phyloP scores from a whole-genome alignment of 35 echinoderm and acorn worm species.

The Amphiura filiformis region DNA sequence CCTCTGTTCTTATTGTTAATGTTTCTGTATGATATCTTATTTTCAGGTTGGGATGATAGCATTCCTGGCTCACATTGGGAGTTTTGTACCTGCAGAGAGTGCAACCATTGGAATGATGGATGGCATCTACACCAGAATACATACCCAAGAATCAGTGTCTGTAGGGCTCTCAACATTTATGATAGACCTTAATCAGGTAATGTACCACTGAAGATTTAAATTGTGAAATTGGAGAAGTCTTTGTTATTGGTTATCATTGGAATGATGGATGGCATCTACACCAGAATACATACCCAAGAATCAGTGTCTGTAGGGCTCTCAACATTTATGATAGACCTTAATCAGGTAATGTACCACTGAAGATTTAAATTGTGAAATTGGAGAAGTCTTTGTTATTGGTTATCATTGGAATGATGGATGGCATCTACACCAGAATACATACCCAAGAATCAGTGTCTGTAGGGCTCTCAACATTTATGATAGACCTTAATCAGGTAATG shows the following conservation, averaged over 20 bases:
- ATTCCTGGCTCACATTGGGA: slow-evolving; percentile 94
- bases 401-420: slow-evolving; percentile 55
- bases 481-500: slow-evolving; percentile 74
- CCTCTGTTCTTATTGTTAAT: no score
- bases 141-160: slow-evolving; percentile 87
- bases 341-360: slow-evolving; percentile 56
- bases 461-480: slow-evolving; percentile 97
- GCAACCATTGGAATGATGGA: slow-evolving; percentile 73
- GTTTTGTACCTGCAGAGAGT: slow-evolving; percentile 89
- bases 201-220: neutral
- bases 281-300: slow-evolving; percentile 80
- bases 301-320: slow-evolving; percentile 86
- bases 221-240: slow-evolving; percentile 1
- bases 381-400: no score
- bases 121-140: slow-evolving; percentile 87
- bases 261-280: slow-evolving; percentile 91
- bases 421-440: slow-evolving; percentile 89
- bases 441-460: slow-evolving; percentile 88
- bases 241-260: slow-evolving; percentile 69
- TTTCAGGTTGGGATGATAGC: slow-evolving; percentile 82
- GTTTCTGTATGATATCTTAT: no score
- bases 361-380: neutral
- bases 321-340: slow-evolving; percentile 97
- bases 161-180: slow-evolving; percentile 97
- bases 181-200: slow-evolving; percentile 99